Percentiles rank a stretch among this genome's conserved stretches.
Evolutionary conservation across 2,797 vertebrate genomes (phyloP).

Genomic region (Paratrypauchen microcephalus): DNA sequence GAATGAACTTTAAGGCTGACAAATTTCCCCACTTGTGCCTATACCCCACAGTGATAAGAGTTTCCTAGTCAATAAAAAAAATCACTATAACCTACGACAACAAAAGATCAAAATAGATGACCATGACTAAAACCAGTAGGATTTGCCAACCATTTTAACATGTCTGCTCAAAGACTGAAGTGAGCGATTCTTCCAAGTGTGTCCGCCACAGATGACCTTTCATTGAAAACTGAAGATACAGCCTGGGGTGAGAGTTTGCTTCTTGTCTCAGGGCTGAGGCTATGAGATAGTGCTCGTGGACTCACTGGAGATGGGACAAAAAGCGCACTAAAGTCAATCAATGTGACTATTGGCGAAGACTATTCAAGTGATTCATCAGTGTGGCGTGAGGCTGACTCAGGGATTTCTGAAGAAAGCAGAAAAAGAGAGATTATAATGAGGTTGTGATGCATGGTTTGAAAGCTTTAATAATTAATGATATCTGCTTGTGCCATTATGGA

Average conservation of each 20-base stretch:
- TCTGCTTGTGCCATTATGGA: too few species aligned
- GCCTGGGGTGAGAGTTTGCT: neutral
- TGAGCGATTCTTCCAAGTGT: slow-evolving; percentile 29
- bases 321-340: slow-evolving; percentile 55
- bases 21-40: too few species aligned
- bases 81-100: too few species aligned
- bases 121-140: slow-evolving; percentile 16
- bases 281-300: slow-evolving; percentile 21
- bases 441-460: slow-evolving; percentile 1
- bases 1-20: too few species aligned
- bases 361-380: slow-evolving; percentile 66
- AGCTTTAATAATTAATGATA: neutral
- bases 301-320: slow-evolving; percentile 27
- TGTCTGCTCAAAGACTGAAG: slow-evolving; percentile 7
- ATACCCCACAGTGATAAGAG: too few species aligned
- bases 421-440: slow-evolving; percentile 10
- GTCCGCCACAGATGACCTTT: slow-evolving; percentile 25
- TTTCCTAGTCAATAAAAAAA: too few species aligned
- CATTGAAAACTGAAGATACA: slow-evolving; percentile 7
- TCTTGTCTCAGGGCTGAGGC: slow-evolving; percentile 3
- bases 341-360: slow-evolving; percentile 52
- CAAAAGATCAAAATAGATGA: slow-evolving; percentile 18
- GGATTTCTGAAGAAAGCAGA: slow-evolving; percentile 25
- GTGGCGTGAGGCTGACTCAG: slow-evolving; percentile 43
- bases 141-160: slow-evolving; percentile 5